These are phyloP conservation scores for Heliocidaris erythrogramma DNA, from an alignment of 35 echinoderm and acorn worm species.

Conservation along the genomic window DNA sequence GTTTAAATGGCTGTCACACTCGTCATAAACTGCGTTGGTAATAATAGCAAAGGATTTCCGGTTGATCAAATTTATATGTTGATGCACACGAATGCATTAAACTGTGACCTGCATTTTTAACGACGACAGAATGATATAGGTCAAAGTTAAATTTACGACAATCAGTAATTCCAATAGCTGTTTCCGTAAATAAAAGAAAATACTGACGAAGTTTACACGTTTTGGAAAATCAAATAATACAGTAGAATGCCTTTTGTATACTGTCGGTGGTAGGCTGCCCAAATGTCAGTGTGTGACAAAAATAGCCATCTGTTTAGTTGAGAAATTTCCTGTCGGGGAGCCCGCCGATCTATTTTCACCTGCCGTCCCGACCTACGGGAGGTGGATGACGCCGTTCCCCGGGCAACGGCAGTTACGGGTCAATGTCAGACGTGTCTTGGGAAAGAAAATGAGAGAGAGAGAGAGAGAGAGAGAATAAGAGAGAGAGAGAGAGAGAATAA, in stretches of 20 bases:
- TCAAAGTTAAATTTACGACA: background rate
- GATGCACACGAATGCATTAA: background rate
- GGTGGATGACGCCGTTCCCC: background rate
- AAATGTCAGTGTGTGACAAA: background rate
- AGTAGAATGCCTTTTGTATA: background rate
- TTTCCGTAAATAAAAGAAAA: no score
- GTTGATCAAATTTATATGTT: background rate
- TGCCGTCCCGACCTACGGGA: background rate
- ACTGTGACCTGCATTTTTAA: background rate
- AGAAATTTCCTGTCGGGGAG: conserved; percentile 1
- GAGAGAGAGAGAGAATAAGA: background rate
- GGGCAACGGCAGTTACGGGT: background rate
- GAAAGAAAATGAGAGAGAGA: background rate
- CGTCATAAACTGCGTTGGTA: background rate
- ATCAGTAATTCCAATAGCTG: background rate
- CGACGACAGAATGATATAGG: background rate
- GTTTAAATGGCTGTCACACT: background rate
- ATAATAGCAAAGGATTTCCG: background rate
- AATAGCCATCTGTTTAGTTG: background rate
- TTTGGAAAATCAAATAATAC: background rate
- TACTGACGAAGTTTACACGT: no score
- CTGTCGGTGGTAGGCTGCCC: background rate
- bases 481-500: no score
- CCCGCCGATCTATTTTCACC: background rate
- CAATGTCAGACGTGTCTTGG: background rate